A percentile compares a stretch with the other conserved stretches of the same genome.
Evolutionary conservation across 2,797 vertebrate genomes (phyloP).

Genomic region (Cirrhinus molitorella): DNA sequence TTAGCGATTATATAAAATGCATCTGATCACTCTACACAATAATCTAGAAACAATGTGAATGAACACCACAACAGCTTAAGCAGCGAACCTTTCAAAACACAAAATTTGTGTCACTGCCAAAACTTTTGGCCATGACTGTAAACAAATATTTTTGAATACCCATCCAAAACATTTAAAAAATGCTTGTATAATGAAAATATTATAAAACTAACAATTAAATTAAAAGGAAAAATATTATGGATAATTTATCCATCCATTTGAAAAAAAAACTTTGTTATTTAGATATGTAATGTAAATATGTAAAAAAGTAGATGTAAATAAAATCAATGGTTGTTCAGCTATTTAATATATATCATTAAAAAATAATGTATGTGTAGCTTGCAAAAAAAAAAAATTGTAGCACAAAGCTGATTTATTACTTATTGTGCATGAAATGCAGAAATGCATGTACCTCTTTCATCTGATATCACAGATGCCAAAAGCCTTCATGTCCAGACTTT

Average conservation of each 20-base stretch:
- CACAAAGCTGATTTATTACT: neutral
- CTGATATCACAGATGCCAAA: conserved; percentile 2
- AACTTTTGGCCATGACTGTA: too few relatives aligned
- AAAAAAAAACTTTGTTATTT: neutral
- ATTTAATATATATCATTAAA: neutral
- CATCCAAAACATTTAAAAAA: neutral
- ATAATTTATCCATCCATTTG: neutral
- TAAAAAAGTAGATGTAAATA: neutral
- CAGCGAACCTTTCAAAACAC: too few relatives aligned
- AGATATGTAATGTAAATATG: neutral
- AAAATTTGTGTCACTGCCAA: too few relatives aligned
- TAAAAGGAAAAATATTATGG: neutral
- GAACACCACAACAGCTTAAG: too few relatives aligned
- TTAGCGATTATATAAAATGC: too few relatives aligned
- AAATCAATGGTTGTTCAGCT: neutral
- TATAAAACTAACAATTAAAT: neutral
- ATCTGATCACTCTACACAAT: too few relatives aligned
- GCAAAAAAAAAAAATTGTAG: neutral
- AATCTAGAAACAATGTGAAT: too few relatives aligned
- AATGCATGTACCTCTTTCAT: neutral
- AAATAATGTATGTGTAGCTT: neutral
- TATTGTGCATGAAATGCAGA: conserved; percentile 32
- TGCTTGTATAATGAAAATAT: neutral
- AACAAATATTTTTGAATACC: too few relatives aligned
- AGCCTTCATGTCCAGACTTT: conserved; percentile 10